These are phyloP conservation scores for Pica pica DNA, from an alignment of 2,113 vertebrate species.

Conservation along the genomic window DNA sequence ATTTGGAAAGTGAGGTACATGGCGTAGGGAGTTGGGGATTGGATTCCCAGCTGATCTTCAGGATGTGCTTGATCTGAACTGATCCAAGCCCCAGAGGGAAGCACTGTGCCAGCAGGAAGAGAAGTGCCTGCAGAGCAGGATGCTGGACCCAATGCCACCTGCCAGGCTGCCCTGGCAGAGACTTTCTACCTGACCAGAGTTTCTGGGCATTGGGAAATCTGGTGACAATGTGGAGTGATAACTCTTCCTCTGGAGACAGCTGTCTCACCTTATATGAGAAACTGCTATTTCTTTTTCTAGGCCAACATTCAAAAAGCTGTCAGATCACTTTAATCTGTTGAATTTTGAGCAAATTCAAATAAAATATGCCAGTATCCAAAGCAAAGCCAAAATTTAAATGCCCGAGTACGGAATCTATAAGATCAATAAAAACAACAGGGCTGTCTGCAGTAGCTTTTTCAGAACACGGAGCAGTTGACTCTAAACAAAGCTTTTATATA, in stretches of 20 bases:
- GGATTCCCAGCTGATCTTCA: background rate
- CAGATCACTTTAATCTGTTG: conserved; percentile 17
- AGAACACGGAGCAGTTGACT: background rate
- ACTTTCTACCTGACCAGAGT: background rate
- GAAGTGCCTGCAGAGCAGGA: background rate
- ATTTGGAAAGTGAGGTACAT: background rate
- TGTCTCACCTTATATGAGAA: conserved; percentile 40
- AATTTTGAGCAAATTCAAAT: conserved; percentile 8
- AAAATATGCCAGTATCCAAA: conserved; percentile 4
- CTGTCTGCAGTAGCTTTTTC: background rate
- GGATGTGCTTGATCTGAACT: background rate
- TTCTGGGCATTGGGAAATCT: background rate
- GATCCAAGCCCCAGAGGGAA: background rate
- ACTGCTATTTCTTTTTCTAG: background rate
- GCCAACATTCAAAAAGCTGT: conserved; percentile 15
- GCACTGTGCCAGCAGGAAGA: background rate
- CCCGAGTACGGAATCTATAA: conserved; percentile 11
- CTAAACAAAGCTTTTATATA: conserved; percentile 10
- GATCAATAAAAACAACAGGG: conserved; percentile 23
- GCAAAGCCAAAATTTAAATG: conserved; percentile 13
- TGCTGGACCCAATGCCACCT: background rate
- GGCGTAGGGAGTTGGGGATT: background rate
- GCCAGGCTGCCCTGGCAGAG: background rate
- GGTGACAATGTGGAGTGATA: background rate
- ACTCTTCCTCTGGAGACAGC: conserved; percentile 18